Evolutionary conservation across 2,888 invertebrate species (phyloP), one percentile per base, ranked within the genome.

Genomic region (Argyresthia albistria): DNA sequence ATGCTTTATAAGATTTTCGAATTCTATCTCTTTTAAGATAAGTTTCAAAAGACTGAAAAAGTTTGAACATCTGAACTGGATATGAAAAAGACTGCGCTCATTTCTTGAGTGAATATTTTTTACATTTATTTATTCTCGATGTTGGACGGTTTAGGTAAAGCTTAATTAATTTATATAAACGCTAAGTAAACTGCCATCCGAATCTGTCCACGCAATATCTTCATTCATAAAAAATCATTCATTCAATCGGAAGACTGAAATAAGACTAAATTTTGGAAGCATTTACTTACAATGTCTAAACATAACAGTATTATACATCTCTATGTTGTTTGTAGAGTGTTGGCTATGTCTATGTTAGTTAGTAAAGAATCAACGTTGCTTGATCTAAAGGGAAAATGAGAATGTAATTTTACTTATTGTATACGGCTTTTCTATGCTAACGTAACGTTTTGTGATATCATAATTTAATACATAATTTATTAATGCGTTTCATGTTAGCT

Each of bases 361-460:
- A n/a, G n/a, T n/a, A n/a, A n/a, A n/a, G n/a, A n/a, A n/a, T n/a
- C n/a, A n/a, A n/a, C n/a, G n/a, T n/a, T 6, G 12, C 10, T 6
- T 42, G 6, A 42, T 42, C n/a, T 10, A 42, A 10, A 42, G 10
- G 12, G 2, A 10, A 42, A 42, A 16, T 35, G 35, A 16, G 57
- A 53, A 57, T 51, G 53, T 35, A 6, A 25, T n/a, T n/a, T n/a
- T n/a, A n/a, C n/a, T n/a, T n/a, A n/a, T n/a, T 65, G 77, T 80
- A 74, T 76, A 77, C 80, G 76, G 79, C 76, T 80, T 81, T 57
- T 76, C 70, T 25, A 73, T 70, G 70, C 75, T 75, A 68, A 71
- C 65, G 68, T 25, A n/a, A n/a, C n/a, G n/a, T 80, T 72, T 80
- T 82, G 82, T 82, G 81, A 82, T 81, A 80, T 72, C 69, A 67